phyloP scores from a whole-genome alignment of 2,113 vertebrate species.

The Crotalus horridus region DNA sequence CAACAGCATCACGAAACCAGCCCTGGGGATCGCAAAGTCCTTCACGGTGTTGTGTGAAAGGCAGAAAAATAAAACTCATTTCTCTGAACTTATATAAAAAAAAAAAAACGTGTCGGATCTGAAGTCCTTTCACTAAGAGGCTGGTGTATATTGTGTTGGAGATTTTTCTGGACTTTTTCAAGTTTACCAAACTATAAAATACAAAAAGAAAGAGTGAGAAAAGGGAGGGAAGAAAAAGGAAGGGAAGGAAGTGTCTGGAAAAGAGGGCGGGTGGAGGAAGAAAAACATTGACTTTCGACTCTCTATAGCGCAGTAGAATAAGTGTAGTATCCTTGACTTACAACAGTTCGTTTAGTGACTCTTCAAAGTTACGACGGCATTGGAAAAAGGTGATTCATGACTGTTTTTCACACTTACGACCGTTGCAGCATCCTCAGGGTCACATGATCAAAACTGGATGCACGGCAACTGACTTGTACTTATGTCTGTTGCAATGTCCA shows the following conservation, averaged over 20 bases:
- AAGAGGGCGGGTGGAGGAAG: too few species aligned
- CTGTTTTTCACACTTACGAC: not conserved
- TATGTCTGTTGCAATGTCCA: not conserved
- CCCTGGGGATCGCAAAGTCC: not conserved
- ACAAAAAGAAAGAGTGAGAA: not conserved
- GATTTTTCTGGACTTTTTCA: not conserved
- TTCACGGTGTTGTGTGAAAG: not conserved
- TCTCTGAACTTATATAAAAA: not conserved
- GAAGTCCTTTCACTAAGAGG: not conserved
- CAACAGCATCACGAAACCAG: not conserved
- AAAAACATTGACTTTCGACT: too few species aligned
- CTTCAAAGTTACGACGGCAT: not conserved
- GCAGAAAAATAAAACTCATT: not conserved
- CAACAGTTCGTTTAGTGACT: not conserved
- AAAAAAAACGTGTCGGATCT: not conserved
- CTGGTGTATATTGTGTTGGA: not conserved
- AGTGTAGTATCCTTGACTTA: not conserved
- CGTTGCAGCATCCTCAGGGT: not conserved
- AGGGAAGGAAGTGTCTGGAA: too few species aligned
- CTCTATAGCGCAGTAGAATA: too few species aligned
- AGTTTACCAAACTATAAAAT: not conserved
- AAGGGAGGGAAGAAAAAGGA: too few species aligned
- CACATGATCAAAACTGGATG: not conserved
- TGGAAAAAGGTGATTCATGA: too few species aligned
- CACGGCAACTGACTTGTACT: too few species aligned